Base-by-base conservation (phyloP, 2,797 vertebrate species). In the Heliangelus exortis region DNA sequence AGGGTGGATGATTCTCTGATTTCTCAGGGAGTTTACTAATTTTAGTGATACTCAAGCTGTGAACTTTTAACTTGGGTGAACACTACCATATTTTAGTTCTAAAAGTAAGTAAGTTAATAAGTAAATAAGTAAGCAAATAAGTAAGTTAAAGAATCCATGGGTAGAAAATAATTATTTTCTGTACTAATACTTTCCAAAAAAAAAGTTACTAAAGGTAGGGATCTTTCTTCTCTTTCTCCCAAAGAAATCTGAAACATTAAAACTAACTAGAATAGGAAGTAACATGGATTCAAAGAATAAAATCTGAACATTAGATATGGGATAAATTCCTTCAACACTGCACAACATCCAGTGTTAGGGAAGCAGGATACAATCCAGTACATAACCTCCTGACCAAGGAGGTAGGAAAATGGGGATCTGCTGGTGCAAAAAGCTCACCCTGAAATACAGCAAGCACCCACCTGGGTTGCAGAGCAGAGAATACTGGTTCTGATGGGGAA, bases 1-100 rank as follows among this genome's bases (percentile, higher is more conserved):
- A 92, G 87, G 75, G 89, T 9, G 71, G 45, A 81, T 93, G 62
- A 87, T 90, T 67, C 66, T 90, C 47, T 90, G 73, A 79, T 93
- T 95, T 88, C 69, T 77, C 15, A 7, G 2, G 11, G 26, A 83
- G 51, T 80, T 75, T 51, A 53, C 8, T 12, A 57, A 6, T 66
- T 71, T 93, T 84, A 81, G 3, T 47, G 65, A 75, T 26, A 34
- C 19, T 26, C 14, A 43, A 55, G 34, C 55, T 93, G 57, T 12
- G 28, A 67, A 83, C 26, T 87, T 76, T 88, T 87, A 74, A 47
- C 62, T 76, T 33, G 25, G 18, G 29, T 66, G 61, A 80, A 39
- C 23, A 18, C 8, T 19, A 13, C 0, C 15, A 63, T 21, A 22
- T 84, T 90, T 75, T 57, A 69, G 66, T 90, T 84, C 41, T 29